Base-by-base conservation (phyloP, 2,797 vertebrate species). In the Zalophus californianus region DNA sequence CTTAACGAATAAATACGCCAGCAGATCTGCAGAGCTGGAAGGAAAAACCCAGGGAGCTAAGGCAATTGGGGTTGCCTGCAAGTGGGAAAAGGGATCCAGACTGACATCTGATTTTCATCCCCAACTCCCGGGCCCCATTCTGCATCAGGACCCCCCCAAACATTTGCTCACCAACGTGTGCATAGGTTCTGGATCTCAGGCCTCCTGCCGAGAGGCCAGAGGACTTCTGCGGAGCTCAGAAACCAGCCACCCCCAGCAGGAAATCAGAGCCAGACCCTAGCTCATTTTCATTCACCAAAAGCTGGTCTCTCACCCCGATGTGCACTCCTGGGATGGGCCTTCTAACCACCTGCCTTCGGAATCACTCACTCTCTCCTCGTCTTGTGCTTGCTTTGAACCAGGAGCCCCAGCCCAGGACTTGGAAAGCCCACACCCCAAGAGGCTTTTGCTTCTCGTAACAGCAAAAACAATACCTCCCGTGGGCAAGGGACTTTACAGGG, bases 1-100 rank as follows among this genome's bases (percentile, higher is more conserved):
- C 93, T 98, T 97, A 86, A 86, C 94, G 92, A 98, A 85, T 79
- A 93, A 92, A 95, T 62, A 92, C 5, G 56, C 94, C 92, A 95
- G 85, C 72, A 90, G 58, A 96, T 56, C 50, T 80, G 84, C 3
- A 7, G 83, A 97, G 82, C 62, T 0, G 0, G 86, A 96, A 96
- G 90, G 94, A 82, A 89, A 97, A 6, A 52, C 38, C 91, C 92
- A 97, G 62, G 72, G 38, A 83, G 94, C 78, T 62, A 80, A 83
- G 87, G 86, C 91, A 93, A 54, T 41, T 23, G 3, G 58, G 97
- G 90, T 44, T 94, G 90, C 94, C 97, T 97, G 56, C 91, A 92
- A 83, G 58, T 27, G 94, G 80, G 92, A 27, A 64, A 84, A 96
- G 62, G 2, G 32, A 1, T 44, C n/a, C 60, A 9, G 54, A 35